Evolutionary conservation across 1,140 invertebrate species (phyloP).

Genomic region (Neodiprion lecontei): DNA sequence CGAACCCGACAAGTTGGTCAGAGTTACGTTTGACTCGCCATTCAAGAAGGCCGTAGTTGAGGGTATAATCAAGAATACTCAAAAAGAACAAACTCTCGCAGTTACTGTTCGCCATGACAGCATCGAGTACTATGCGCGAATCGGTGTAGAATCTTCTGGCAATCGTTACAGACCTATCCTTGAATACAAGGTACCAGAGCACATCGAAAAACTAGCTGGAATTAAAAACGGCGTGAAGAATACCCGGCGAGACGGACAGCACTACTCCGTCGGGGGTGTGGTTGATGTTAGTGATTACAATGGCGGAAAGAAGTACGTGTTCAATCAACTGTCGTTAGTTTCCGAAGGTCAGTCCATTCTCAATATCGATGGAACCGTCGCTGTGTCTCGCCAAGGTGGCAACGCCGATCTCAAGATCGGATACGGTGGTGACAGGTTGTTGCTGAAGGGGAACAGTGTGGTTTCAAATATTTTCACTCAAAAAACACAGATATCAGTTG

Average conservation of each 20-base stretch:
- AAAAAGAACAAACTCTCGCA: constrained; percentile 64
- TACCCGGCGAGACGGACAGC: constrained; percentile 48
- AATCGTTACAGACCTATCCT: constrained; percentile 73
- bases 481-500: constrained; percentile 38
- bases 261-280: constrained; percentile 64
- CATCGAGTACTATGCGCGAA: constrained; percentile 66
- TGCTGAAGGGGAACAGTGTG: constrained; percentile 54
- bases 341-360: constrained; percentile 55
- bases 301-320: constrained; percentile 62
- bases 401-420: constrained; percentile 62
- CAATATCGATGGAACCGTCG: constrained; percentile 62
- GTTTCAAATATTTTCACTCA: constrained; percentile 31
- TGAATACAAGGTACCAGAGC: constrained; percentile 70
- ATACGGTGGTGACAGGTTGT: constrained; percentile 60
- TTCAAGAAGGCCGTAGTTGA: constrained; percentile 64
- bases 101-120: constrained; percentile 66
- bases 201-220: constrained; percentile 52
- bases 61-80: constrained; percentile 61
- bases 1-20: constrained; percentile 62
- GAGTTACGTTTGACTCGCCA: constrained; percentile 65
- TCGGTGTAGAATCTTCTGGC: constrained; percentile 64
- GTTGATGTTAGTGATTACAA: constrained; percentile 61
- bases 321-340: constrained; percentile 66
- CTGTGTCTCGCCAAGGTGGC: constrained; percentile 47
- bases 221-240: constrained; percentile 35